phyloP scores from a whole-genome alignment of 2,113 vertebrate species.

The Onychostruthus taczanowskii region DNA sequence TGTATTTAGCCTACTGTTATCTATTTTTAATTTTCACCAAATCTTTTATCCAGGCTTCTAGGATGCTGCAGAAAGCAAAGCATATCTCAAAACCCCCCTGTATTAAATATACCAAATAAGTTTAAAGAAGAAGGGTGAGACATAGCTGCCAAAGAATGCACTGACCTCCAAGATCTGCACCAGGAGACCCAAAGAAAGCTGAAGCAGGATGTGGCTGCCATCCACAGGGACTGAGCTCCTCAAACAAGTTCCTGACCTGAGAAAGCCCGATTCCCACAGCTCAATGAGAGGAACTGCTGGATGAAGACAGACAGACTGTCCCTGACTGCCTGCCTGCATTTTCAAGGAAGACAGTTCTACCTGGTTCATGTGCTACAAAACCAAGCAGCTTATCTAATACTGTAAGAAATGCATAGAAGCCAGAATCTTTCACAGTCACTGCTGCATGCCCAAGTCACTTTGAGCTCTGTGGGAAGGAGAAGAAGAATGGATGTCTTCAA shows the following conservation, averaged over 20 bases:
- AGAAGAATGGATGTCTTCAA: not conserved
- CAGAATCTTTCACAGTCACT: not conserved
- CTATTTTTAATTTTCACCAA: not conserved
- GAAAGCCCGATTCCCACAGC: not conserved
- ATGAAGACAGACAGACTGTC: not conserved
- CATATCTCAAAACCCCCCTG: not conserved
- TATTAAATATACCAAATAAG: not conserved
- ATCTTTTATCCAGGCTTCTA: not conserved
- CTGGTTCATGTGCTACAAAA: not conserved
- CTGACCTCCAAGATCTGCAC: not conserved
- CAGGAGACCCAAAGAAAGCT: not conserved
- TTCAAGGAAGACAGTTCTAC: not conserved
- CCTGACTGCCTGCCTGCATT: not conserved
- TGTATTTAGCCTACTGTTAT: not conserved
- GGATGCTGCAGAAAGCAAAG: not conserved
- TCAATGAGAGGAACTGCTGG: not conserved
- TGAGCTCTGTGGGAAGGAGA: not conserved
- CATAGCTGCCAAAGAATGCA: not conserved
- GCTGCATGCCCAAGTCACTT: not conserved
- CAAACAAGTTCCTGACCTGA: not conserved
- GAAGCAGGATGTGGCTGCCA: not conserved
- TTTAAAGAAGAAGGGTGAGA: not conserved
- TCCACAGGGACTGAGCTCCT: not conserved
- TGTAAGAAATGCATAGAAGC: not conserved
- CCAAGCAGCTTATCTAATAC: not conserved